Evolutionary conservation across 23 tunicate genomes (phyloP).

Genomic region (Botrylloides violaceus): DNA sequence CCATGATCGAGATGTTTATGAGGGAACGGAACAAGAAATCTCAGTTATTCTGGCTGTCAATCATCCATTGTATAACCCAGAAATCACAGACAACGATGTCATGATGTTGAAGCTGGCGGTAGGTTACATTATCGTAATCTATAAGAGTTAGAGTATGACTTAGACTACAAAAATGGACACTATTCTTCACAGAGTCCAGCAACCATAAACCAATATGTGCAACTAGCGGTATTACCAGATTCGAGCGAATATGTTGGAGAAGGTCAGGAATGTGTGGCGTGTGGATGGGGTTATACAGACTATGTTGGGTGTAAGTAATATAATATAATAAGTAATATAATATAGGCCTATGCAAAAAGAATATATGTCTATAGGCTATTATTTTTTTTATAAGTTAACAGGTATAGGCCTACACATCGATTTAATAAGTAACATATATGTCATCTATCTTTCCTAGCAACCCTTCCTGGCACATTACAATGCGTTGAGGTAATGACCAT

Average conservation of each 20-base stretch:
- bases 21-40: slow-evolving; percentile 61
- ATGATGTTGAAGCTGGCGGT: slow-evolving; percentile 67
- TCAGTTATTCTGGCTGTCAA: slow-evolving; percentile 31
- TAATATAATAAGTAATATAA: background rate
- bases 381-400: too few relatives aligned
- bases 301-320: slow-evolving; percentile 42
- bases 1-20: slow-evolving; percentile 26
- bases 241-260: slow-evolving; percentile 21
- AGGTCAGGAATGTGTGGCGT: slow-evolving; percentile 41
- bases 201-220: slow-evolving; percentile 34
- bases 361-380: too few relatives aligned
- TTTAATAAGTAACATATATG: background rate
- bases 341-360: too few relatives aligned
- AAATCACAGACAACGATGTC: slow-evolving; percentile 71
- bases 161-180: too few relatives aligned
- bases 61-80: slow-evolving; percentile 51
- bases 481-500: slow-evolving; percentile 47
- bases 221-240: slow-evolving; percentile 19
- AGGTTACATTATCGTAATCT: slow-evolving; percentile 6
- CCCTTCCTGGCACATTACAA: slow-evolving; percentile 43
- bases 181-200: slow-evolving; percentile 48
- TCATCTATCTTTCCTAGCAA: background rate
- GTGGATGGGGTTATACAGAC: slow-evolving; percentile 84
- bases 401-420: background rate
- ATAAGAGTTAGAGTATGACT: too few relatives aligned